Evolutionary conservation across 2,888 invertebrate species (phyloP).

Genomic region (Yponomeuta sedellus): DNA sequence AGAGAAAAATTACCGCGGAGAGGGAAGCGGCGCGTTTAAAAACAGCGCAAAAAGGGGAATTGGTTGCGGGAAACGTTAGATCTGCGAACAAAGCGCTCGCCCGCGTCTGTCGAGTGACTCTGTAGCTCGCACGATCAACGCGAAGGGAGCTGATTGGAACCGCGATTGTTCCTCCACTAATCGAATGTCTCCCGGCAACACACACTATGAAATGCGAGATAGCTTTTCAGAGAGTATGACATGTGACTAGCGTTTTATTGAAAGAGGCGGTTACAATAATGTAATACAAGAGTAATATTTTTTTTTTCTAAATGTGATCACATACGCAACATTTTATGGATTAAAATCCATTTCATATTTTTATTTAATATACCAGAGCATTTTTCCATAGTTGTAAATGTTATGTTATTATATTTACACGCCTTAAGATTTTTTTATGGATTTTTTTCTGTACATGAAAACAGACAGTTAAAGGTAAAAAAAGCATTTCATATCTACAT

Average conservation of each 20-base stretch:
- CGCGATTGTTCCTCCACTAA: constrained; percentile 9
- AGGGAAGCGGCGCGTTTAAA: constrained; percentile 45
- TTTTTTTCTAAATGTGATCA: too few relatives aligned
- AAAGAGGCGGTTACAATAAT: too few relatives aligned
- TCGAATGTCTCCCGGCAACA: background rate
- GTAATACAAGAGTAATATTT: too few relatives aligned
- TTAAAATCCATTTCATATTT: too few relatives aligned
- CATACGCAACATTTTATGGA: too few relatives aligned
- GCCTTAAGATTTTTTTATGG: too few relatives aligned
- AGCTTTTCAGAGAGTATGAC: background rate
- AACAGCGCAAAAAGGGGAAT: constrained; percentile 40
- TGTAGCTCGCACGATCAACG: background rate
- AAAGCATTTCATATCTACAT: too few relatives aligned
- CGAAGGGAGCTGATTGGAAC: constrained; percentile 2
- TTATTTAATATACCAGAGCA: too few relatives aligned
- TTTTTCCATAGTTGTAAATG: too few relatives aligned
- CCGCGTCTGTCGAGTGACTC: constrained; percentile 24
- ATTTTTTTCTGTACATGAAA: too few relatives aligned
- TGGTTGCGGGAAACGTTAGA: constrained; percentile 36
- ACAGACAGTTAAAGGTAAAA: too few relatives aligned
- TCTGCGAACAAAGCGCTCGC: constrained; percentile 35
- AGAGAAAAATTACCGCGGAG: constrained; percentile 52
- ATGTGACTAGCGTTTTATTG: background rate
- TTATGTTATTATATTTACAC: too few relatives aligned
- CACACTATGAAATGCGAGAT: background rate